Percentiles rank a stretch among this genome's conserved stretches.
These are phyloP conservation scores for Pyrrhosoma nymphula DNA, from an alignment of 2,888 invertebrate genomes.

Conservation along the genomic window DNA sequence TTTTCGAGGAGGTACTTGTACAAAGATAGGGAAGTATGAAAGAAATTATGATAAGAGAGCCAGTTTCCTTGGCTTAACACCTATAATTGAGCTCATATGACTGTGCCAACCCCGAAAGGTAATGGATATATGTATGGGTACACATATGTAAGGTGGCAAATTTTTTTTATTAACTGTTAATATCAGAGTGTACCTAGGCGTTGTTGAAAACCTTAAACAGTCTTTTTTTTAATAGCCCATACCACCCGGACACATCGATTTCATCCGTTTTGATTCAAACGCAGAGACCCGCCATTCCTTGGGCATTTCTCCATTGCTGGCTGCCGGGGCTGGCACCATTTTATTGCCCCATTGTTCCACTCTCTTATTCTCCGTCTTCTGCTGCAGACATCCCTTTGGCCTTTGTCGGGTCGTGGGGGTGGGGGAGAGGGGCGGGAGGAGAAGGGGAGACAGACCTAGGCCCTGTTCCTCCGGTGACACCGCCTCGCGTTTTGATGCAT, in stretches of 20 bases:
- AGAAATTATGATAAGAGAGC: no score
- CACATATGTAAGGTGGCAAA: no score
- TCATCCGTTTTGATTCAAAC: neutral
- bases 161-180: no score
- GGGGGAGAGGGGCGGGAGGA: neutral
- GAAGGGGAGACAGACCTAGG: no score
- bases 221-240: neutral
- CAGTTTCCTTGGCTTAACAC: no score
- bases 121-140: no score
- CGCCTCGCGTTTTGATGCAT: constrained; percentile 24
- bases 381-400: constrained; percentile 45
- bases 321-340: neutral
- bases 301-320: neutral
- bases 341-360: constrained; percentile 21
- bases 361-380: neutral
- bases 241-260: neutral
- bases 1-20: no score
- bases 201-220: no score
- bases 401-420: neutral
- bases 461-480: neutral
- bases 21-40: no score
- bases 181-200: no score
- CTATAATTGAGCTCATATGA: no score
- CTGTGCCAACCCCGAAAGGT: no score
- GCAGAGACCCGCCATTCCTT: neutral